phyloP scores from a whole-genome alignment of 2,797 vertebrate genomes.

The Mycteria americana region DNA sequence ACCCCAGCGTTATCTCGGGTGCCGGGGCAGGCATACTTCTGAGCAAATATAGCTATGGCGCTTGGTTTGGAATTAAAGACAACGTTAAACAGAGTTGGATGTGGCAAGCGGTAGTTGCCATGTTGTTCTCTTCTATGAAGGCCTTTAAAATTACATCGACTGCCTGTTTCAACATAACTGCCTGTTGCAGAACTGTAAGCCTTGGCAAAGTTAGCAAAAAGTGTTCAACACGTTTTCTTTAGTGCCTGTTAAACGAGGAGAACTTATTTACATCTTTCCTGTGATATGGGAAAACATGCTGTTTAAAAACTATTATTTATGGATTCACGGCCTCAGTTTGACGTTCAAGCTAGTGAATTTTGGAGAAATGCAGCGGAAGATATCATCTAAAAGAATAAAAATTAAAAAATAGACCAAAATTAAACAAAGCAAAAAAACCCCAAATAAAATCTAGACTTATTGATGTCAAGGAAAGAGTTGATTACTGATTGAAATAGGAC shows the following conservation, averaged over 20 bases:
- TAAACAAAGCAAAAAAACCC: fast-evolving
- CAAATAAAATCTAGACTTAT: neutral
- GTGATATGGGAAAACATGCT: neutral
- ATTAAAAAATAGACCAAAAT: neutral
- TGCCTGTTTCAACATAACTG: neutral
- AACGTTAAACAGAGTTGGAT: neutral
- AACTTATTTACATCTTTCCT: neutral
- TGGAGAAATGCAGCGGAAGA: neutral
- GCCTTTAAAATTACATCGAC: neutral
- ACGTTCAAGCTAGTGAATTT: neutral
- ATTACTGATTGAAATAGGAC: neutral
- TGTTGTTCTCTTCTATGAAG: neutral
- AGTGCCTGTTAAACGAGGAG: neutral
- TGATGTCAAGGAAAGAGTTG: neutral
- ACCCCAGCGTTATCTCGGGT: neutral
- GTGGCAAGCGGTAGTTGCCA: neutral
- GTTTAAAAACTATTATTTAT: neutral
- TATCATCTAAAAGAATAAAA: neutral
- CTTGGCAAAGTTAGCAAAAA: neutral
- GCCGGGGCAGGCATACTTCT: neutral
- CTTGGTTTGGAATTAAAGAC: neutral
- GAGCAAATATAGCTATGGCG: neutral
- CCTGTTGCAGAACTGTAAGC: neutral
- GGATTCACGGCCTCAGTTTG: fast-evolving
- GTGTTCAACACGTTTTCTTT: neutral